Conservation (phyloP, 1,140 invertebrate genomes). For the Schlechtendalia chinensis region DNA sequence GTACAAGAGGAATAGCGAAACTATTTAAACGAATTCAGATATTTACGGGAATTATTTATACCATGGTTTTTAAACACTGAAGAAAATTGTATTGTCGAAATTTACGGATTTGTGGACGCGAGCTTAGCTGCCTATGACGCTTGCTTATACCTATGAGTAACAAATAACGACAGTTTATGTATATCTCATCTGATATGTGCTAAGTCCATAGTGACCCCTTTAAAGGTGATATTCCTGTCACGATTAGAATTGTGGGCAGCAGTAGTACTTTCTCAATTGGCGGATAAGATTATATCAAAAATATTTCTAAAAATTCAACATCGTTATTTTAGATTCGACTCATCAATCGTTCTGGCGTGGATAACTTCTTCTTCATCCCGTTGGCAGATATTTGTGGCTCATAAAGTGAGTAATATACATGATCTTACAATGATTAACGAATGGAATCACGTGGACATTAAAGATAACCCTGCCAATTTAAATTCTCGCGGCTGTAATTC, state of each 20-base stretch:
- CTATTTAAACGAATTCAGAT: background rate
- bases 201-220: slow-evolving; percentile 4
- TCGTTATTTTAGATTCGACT: slow-evolving; percentile 41
- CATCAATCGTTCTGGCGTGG: slow-evolving; percentile 42
- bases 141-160: slow-evolving; percentile 52
- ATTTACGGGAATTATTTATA: background rate
- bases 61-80: background rate
- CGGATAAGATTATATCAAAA: slow-evolving; percentile 52
- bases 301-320: slow-evolving; percentile 27
- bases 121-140: slow-evolving; percentile 53
- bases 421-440: slow-evolving; percentile 34
- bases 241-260: slow-evolving; percentile 59
- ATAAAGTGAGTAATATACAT: slow-evolving; percentile 54
- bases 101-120: slow-evolving; percentile 54
- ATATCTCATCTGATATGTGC: slow-evolving; percentile 51
- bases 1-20: background rate
- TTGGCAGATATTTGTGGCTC: slow-evolving; percentile 34
- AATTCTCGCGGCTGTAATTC: slow-evolving; percentile 52
- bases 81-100: slow-evolving; percentile 34
- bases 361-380: slow-evolving; percentile 11
- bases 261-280: slow-evolving; percentile 55
- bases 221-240: slow-evolving; percentile 17
- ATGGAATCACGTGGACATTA: slow-evolving; percentile 52
- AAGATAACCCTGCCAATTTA: slow-evolving; percentile 54
- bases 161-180: background rate